A percentile compares a stretch with the other conserved stretches of the same genome.
Conservation (phyloP, 2,888 invertebrate species). For the Nephrotoma guestfalica region DNA sequence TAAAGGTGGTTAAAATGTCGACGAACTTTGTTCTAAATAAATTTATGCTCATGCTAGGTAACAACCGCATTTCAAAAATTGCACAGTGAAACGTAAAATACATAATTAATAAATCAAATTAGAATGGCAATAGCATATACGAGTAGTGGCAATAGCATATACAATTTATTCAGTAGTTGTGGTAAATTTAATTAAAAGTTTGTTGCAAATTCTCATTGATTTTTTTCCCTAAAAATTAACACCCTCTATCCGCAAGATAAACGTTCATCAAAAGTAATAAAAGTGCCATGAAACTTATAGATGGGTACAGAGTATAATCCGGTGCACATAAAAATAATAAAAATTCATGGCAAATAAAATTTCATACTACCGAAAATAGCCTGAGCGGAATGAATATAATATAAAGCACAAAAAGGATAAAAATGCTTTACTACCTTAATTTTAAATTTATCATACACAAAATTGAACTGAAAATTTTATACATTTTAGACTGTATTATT, state of each 20-base stretch:
- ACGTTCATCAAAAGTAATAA: neutral
- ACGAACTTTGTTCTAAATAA: no score
- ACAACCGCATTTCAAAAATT: no score
- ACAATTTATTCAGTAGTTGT: no score
- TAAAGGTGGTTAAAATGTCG: no score
- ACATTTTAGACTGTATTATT: neutral
- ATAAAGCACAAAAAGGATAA: neutral
- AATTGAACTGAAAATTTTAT: neutral
- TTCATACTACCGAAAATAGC: neutral
- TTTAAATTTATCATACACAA: neutral
- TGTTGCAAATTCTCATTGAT: no score
- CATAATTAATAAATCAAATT: no score
- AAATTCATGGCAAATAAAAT: neutral
- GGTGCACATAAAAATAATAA: neutral
- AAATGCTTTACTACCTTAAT: neutral
- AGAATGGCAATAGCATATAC: no score
- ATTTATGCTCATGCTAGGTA: no score
- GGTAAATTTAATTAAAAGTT: no score
- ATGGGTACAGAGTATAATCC: neutral
- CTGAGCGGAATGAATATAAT: neutral
- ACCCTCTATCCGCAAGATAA: neutral
- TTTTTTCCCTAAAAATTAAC: no score
- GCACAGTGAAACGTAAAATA: no score
- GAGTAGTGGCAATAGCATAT: no score
- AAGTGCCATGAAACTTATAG: neutral